phyloP scores from a whole-genome alignment of 1,140 invertebrate genomes.

The Anagrus nilaparvatae region DNA sequence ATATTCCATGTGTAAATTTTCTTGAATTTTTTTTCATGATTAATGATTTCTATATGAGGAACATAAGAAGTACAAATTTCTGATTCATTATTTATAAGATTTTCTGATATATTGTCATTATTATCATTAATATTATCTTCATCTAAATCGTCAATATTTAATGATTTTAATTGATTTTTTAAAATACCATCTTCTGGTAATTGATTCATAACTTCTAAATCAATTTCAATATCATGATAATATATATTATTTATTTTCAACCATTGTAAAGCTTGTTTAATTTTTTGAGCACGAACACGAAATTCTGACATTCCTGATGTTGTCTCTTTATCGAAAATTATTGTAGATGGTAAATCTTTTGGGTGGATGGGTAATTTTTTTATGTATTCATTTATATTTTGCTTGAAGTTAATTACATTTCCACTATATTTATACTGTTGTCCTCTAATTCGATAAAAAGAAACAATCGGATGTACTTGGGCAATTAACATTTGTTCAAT shows the following conservation, averaged over 20 bases:
- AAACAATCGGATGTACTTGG: not conserved
- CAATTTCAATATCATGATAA: not conserved
- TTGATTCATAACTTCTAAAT: not conserved
- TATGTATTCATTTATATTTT: too few species aligned
- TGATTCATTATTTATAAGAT: not conserved
- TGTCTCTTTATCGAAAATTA: not conserved
- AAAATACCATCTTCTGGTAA: not conserved
- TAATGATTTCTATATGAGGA: too few species aligned
- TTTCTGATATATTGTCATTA: not conserved
- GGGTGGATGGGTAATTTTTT: too few species aligned
- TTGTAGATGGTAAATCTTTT: not conserved
- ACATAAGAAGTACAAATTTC: not conserved
- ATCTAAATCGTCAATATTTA: not conserved
- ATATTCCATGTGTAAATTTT: not conserved
- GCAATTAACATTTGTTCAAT: constrained; percentile 4
- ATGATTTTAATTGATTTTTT: not conserved
- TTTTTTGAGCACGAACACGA: not conserved
- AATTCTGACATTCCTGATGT: not conserved
- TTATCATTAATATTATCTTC: not conserved
- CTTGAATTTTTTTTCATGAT: not conserved
- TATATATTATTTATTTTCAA: not conserved
- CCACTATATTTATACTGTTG: too few species aligned
- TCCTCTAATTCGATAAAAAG: not conserved
- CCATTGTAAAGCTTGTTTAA: not conserved
- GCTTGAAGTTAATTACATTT: too few species aligned